phyloP scores from a whole-genome alignment of 2,888 invertebrate species.

The Drosophila mettleri region DNA sequence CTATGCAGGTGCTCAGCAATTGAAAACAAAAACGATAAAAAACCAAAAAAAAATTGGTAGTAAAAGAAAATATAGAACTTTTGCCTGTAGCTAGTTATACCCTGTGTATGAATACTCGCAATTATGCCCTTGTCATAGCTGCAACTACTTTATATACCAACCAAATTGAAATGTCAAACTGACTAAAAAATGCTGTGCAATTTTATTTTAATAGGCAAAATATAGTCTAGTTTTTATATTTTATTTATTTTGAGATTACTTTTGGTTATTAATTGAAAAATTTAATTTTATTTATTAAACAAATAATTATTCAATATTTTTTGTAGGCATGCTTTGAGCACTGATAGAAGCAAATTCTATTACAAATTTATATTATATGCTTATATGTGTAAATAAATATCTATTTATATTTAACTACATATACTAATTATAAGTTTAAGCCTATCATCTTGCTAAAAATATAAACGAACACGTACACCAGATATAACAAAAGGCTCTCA shows the following conservation, averaged over 20 bases:
- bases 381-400: not conserved
- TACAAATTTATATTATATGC: too few relatives aligned
- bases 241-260: not conserved
- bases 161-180: not conserved
- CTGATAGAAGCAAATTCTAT: too few relatives aligned
- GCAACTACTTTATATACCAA: constrained; percentile 19
- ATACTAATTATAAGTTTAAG: too few relatives aligned
- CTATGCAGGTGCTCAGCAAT: constrained; percentile 43
- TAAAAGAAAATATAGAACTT: constrained; percentile 30
- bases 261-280: too few relatives aligned
- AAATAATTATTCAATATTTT: too few relatives aligned
- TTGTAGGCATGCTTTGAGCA: too few relatives aligned
- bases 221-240: not conserved
- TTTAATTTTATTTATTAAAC: not conserved
- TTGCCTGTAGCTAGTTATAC: constrained; percentile 24
- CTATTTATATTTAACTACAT: too few relatives aligned
- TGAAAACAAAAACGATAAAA: constrained; percentile 54
- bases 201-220: not conserved
- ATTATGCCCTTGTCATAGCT: constrained; percentile 26
- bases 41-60: constrained; percentile 14
- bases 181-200: too few relatives aligned
- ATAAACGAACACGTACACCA: not conserved
- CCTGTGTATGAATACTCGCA: constrained; percentile 5
- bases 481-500: not conserved
- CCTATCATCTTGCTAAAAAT: not conserved